Conservation (phyloP, 2,113 vertebrate species). For the Motacilla alba region DNA sequence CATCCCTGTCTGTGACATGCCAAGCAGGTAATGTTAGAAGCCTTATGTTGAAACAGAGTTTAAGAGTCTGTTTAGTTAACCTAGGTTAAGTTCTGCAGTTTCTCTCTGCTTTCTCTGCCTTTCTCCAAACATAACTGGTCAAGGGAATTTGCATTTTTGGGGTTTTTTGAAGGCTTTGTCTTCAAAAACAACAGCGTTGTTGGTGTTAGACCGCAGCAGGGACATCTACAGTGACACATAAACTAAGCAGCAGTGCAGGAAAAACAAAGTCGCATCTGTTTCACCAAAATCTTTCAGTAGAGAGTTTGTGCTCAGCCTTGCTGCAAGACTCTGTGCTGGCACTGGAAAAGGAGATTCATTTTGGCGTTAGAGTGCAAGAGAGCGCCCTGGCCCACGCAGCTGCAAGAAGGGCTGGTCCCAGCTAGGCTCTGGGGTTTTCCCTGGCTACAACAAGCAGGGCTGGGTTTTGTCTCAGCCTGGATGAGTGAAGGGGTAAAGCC, state of each 20-base stretch:
- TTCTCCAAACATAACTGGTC: not conserved
- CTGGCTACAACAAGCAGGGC: not conserved
- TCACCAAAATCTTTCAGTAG: not conserved
- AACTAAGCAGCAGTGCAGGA: not conserved
- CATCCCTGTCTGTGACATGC: not conserved
- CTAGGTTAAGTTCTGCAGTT: slow-evolving; percentile 40
- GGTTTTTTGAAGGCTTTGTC: slow-evolving; percentile 1
- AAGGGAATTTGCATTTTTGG: not conserved
- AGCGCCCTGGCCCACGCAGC: not conserved
- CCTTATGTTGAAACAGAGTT: slow-evolving; percentile 1
- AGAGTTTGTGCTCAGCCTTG: not conserved
- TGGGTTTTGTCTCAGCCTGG: not conserved
- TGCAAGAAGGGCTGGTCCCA: not conserved
- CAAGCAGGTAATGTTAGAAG: slow-evolving; percentile 49
- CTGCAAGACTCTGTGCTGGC: not conserved
- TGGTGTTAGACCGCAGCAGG: not conserved
- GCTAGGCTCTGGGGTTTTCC: not conserved
- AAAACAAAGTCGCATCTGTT: not conserved
- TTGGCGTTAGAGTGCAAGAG: too few species aligned
- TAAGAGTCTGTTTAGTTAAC: slow-evolving; percentile 45
- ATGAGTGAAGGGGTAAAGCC: not conserved
- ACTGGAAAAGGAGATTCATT: not conserved
- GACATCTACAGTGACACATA: not conserved
- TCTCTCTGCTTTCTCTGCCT: not conserved
- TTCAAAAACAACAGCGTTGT: not conserved